A percentile compares a stretch with the other conserved stretches of the same genome.
Conservation (phyloP, 2,113 vertebrate species). For the Raja brachyura region DNA sequence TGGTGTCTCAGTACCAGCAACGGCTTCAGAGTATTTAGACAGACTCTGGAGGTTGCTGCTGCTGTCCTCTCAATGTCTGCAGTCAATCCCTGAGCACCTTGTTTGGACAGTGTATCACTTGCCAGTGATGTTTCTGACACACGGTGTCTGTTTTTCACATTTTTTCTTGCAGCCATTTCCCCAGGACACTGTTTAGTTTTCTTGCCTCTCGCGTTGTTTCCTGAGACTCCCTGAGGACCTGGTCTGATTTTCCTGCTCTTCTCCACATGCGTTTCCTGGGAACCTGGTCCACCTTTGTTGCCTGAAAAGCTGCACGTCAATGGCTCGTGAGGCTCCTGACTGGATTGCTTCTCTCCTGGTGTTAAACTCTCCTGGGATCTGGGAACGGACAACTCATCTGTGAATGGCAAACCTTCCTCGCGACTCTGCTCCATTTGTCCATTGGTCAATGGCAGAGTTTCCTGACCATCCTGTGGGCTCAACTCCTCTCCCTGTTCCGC, state of each 20-base stretch:
- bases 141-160: not conserved
- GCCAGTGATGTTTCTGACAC: not conserved
- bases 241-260: not conserved
- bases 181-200: not conserved
- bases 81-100: not conserved
- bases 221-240: not conserved
- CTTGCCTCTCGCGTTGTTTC: not conserved
- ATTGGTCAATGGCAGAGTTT: not conserved
- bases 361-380: no score
- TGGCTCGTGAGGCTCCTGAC: not conserved
- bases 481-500: not conserved
- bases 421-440: not conserved
- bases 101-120: not conserved
- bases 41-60: not conserved
- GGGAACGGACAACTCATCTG: not conserved
- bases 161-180: not conserved
- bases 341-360: no score
- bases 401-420: not conserved
- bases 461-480: not conserved
- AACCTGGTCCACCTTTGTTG: not conserved
- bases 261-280: not conserved
- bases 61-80: not conserved
- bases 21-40: not conserved
- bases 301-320: not conserved
- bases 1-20: not conserved